phyloP scores from a whole-genome alignment of 1,140 invertebrate species.

The Penaeus chinensis region DNA sequence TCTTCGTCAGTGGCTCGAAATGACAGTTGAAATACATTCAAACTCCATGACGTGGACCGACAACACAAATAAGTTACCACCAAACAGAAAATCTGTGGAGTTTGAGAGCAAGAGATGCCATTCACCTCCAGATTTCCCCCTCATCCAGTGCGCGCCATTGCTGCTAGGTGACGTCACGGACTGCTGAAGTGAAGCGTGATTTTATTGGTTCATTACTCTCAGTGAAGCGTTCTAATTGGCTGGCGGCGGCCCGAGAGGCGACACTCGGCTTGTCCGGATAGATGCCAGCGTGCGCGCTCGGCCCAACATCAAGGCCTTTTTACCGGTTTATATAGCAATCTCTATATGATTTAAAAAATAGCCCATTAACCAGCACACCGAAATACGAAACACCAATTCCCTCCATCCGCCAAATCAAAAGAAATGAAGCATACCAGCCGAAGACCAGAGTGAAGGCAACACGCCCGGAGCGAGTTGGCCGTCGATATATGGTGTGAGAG shows the following conservation, averaged over 20 bases:
- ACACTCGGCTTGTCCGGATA: slow-evolving; percentile 69
- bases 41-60: slow-evolving; percentile 46
- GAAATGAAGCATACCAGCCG: background rate
- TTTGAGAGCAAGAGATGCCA: slow-evolving; percentile 23
- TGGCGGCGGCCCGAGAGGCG: slow-evolving; percentile 66
- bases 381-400: no score
- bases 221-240: slow-evolving; percentile 60
- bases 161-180: slow-evolving; percentile 58
- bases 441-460: slow-evolving; percentile 15
- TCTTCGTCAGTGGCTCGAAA: slow-evolving; percentile 16
- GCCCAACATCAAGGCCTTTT: slow-evolving; percentile 88
- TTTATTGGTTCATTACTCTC: slow-evolving; percentile 63
- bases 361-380: no score
- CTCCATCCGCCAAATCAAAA: background rate
- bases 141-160: slow-evolving; percentile 61
- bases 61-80: slow-evolving; percentile 57
- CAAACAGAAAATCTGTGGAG: slow-evolving; percentile 39
- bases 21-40: slow-evolving; percentile 55
- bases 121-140: slow-evolving; percentile 14
- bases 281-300: slow-evolving; percentile 96
- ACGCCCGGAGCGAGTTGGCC: slow-evolving; percentile 14
- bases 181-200: slow-evolving; percentile 56
- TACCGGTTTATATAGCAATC: background rate
- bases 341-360: background rate
- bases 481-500: slow-evolving; percentile 50